Evolutionary conservation across 1,140 invertebrate genomes (phyloP).

Genomic region (Acromyrmex heyeri): DNA sequence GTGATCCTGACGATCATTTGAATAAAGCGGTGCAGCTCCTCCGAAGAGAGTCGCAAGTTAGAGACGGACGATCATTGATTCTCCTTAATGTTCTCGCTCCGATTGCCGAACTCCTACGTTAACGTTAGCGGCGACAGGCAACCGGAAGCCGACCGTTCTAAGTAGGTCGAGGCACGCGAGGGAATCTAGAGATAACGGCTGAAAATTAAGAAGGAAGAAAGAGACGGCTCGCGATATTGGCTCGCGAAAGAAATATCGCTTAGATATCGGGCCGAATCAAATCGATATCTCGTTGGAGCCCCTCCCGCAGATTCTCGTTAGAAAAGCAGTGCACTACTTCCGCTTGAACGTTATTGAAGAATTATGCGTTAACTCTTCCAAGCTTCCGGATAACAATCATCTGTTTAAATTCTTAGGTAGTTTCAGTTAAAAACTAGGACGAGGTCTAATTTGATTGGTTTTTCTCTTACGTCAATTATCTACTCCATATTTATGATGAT

Average conservation of each 20-base stretch:
- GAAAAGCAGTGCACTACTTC: slow-evolving; percentile 24
- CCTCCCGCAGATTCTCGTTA: slow-evolving; percentile 35
- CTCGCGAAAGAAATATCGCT: slow-evolving; percentile 44
- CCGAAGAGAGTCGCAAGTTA: background rate
- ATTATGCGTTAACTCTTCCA: slow-evolving; percentile 29
- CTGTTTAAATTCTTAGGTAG: slow-evolving; percentile 6
- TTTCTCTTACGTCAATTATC: background rate
- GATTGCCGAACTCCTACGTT: slow-evolving; percentile 46
- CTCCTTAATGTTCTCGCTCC: slow-evolving; percentile 57
- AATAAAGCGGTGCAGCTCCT: slow-evolving; percentile 67
- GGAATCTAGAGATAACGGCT: slow-evolving; percentile 47
- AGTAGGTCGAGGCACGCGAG: slow-evolving; percentile 47
- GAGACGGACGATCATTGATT: slow-evolving; percentile 68
- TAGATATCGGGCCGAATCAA: slow-evolving; percentile 10
- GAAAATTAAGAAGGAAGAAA: slow-evolving; percentile 45
- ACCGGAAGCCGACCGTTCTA: slow-evolving; percentile 20
- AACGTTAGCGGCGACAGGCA: slow-evolving; percentile 37
- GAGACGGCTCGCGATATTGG: slow-evolving; percentile 16
- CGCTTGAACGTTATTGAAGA: slow-evolving; percentile 36
- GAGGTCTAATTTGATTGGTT: background rate
- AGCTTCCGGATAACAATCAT: slow-evolving; percentile 17
- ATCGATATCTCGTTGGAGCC: slow-evolving; percentile 19
- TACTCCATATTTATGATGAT: background rate
- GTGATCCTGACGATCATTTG: slow-evolving; percentile 71
- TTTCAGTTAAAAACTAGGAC: slow-evolving; percentile 9